phyloP scores from a whole-genome alignment of 2,113 vertebrate genomes.

The Physeter macrocephalus region DNA sequence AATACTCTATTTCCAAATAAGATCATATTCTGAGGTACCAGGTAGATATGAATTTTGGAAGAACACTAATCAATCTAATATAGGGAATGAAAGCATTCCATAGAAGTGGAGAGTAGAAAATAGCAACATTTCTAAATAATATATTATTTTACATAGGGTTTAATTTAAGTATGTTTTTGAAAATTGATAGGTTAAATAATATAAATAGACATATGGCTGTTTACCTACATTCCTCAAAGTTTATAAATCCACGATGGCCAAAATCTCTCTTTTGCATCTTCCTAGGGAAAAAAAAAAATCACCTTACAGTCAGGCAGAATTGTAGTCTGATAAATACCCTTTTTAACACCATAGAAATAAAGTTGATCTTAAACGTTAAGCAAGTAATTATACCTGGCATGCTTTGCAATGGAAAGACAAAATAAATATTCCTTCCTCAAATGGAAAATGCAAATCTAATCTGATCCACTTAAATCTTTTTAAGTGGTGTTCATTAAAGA shows the following conservation, averaged over 20 bases:
- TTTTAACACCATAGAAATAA: neutral
- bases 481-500: neutral
- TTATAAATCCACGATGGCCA: neutral
- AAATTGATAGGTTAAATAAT: neutral
- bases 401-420: neutral
- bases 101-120: neutral
- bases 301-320: neutral
- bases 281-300: neutral
- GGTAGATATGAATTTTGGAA: neutral
- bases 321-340: neutral
- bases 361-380: neutral
- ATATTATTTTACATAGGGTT: neutral
- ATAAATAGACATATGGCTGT: neutral
- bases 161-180: neutral
- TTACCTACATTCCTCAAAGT: neutral
- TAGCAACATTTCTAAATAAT: neutral
- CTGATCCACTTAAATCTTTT: neutral
- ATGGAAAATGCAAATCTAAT: neutral
- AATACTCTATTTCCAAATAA: neutral
- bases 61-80: neutral
- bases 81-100: neutral
- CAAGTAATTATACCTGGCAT: neutral
- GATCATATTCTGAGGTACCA: neutral
- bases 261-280: neutral
- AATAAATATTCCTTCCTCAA: neutral